Percentiles rank a stretch among this genome's conserved stretches.
phyloP scores from a whole-genome alignment of 2,888 invertebrate genomes.

The Carterocephalus palaemon region DNA sequence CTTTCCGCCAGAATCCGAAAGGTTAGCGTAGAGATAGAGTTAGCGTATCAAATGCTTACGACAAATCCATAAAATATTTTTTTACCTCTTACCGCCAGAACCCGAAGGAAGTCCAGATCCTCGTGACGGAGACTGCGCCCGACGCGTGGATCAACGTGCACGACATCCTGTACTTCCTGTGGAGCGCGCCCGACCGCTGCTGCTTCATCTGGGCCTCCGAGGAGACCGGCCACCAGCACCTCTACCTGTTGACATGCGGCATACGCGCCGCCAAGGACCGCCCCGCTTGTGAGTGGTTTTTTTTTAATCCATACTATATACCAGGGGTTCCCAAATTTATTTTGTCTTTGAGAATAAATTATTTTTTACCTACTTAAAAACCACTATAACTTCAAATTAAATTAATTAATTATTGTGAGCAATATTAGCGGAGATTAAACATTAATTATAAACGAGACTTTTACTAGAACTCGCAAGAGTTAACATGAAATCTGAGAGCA shows the following conservation, averaged over 20 bases:
- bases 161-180: constrained; percentile 91
- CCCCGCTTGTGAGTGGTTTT: constrained; percentile 41
- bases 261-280: constrained; percentile 42
- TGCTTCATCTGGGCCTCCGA: constrained; percentile 96
- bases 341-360: neutral
- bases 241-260: constrained; percentile 87
- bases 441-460: too few relatives aligned
- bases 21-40: too few relatives aligned
- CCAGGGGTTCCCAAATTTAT: neutral
- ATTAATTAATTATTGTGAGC: too few relatives aligned
- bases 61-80: too few relatives aligned
- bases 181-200: constrained; percentile 66
- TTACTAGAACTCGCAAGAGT: too few relatives aligned
- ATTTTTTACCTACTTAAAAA: too few relatives aligned
- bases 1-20: constrained; percentile 2
- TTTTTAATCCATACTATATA: neutral
- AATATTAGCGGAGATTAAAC: too few relatives aligned
- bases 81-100: neutral
- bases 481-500: too few relatives aligned
- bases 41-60: too few relatives aligned
- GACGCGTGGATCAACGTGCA: constrained; percentile 97
- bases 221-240: constrained; percentile 92
- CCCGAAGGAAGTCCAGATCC: constrained; percentile 52
- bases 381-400: too few relatives aligned
- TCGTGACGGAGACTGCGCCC: constrained; percentile 73